These are phyloP conservation scores for Meteorus colon DNA, from an alignment of 2,888 invertebrate species.

Conservation along the genomic window DNA sequence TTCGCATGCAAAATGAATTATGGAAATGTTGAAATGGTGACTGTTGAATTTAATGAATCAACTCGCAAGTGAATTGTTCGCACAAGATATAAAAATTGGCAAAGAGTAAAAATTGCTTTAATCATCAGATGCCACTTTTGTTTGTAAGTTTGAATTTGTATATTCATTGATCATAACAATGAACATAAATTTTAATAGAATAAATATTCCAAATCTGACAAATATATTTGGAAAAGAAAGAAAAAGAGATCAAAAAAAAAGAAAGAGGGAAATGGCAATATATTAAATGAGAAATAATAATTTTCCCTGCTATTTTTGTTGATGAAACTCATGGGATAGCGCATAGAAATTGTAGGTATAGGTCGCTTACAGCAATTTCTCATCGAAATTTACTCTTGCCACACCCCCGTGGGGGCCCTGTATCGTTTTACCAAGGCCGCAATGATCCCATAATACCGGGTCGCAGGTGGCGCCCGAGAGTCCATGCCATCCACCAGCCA, in stretches of 20 bases:
- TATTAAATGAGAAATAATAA: too few relatives aligned
- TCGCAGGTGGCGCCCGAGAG: slow-evolving; percentile 70
- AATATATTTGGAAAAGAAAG: background rate
- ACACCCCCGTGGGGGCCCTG: slow-evolving; percentile 40
- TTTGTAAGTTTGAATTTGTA: too few relatives aligned
- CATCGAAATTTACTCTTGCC: slow-evolving; percentile 44
- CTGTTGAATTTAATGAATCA: too few relatives aligned
- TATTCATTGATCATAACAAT: too few relatives aligned
- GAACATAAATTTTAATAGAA: background rate
- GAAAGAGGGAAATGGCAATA: background rate
- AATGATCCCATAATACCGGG: slow-evolving; percentile 70
- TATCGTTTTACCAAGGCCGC: slow-evolving; percentile 32
- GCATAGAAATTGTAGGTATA: slow-evolving; percentile 29
- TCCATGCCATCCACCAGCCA: slow-evolving; percentile 71
- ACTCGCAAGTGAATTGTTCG: too few relatives aligned
- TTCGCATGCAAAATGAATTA: too few relatives aligned
- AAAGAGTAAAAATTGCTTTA: too few relatives aligned
- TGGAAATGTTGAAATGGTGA: too few relatives aligned
- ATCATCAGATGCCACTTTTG: too few relatives aligned
- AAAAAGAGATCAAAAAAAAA: background rate
- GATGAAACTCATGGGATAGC: background rate
- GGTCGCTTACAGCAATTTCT: slow-evolving; percentile 42
- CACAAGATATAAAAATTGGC: too few relatives aligned
- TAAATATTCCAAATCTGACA: background rate
- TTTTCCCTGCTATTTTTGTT: background rate